Base-by-base conservation (phyloP, 2,797 vertebrate genomes). In the Lithobates pipiens region DNA sequence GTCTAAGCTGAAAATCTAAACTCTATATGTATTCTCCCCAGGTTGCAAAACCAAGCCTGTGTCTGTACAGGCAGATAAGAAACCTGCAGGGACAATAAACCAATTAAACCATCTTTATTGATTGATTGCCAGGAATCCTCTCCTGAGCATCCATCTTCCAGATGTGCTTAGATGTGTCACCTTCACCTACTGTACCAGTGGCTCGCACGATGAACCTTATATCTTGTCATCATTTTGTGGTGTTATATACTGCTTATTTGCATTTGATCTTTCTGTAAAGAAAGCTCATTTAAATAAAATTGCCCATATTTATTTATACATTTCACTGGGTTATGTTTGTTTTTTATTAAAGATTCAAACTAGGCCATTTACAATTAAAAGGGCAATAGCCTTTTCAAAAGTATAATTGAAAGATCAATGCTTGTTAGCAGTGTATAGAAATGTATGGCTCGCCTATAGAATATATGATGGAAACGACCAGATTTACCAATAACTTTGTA, bases 61-160 rank as follows among this genome's bases (percentile, higher is more conserved):
- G 76, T 75, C 85, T 86, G 85, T 86, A 86, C 76, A 86, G 42
- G 75, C 80, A 83, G 85, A 86, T 86, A 86, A 86, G 85, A 83
- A 83, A 83, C 85, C 85, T 86, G 80, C 80, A 82, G 75, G 80
- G 85, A 86, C 80, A 73, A 86, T 86, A 86, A 83, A 83, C 85
- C 80, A 86, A 86, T 83, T 86, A 86, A 86, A 86, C 80, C 76
- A 86, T 86, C 80, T 86, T 78, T 86, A 86, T 86, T 86, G 85
- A 86, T 86, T 86, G 79, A 86, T 86, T 83, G 85, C 80, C 85
- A 78, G 80, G 80, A 73, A 83, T 86, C 69, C 75, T 73, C 80
- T 78, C 57, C 23, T 27, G 36, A 73, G 54, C 85, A 86, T 83
- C 80, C 80, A 83, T 86, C 85, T 86, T 86, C 80, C 80, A 78